Evolutionary conservation across 1,140 invertebrate genomes (phyloP), one percentile per base, ranked within the genome.

Genomic region (Teleogryllus occipitalis): DNA sequence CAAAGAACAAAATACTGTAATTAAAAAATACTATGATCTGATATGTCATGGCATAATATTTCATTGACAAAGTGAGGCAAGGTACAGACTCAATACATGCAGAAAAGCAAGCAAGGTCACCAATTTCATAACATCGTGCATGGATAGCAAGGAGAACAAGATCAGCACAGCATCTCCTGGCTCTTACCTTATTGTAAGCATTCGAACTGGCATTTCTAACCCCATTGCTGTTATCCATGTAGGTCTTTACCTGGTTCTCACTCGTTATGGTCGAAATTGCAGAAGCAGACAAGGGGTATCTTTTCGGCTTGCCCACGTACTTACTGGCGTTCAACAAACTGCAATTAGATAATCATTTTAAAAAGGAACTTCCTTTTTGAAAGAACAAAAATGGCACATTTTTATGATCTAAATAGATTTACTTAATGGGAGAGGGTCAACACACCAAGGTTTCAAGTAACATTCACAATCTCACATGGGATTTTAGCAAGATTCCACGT

Each of bases 211-310:
- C 87, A 88, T 89, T 90, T 87, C 92, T 87, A 88, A 93, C 91
- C 87, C 95, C 95, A 91, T 97, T 97, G 87, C 93, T 95, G 89
- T 96, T 96, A 89, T 97, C 96, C 90, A 96, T 95, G 90, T 97
- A 98, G 85, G 97, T 96, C 91, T 97, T 97, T 87, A 98, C 95
- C 90, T 96, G 93, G 88, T 93, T 94, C 85, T 93, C 88, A 79
- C 86, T 86, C 81, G 84, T 87, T 81, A 85, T 87, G 81, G 84
- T 85, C 18, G 84, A 84, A 76, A 86, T 83, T 46, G 83, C 81
- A 73, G 83, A 80, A 48, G 83, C 83, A 12, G 82, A 79, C 78
- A 82, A 83, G 47, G 82, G 76, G 78, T 83, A 83, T 12, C 83
- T 87, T 83, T 86, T 87, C 79, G 85, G 84, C 81, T 84, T 88